Conservation (phyloP, 1,140 invertebrate genomes). For the Sarcophaga bullata region DNA sequence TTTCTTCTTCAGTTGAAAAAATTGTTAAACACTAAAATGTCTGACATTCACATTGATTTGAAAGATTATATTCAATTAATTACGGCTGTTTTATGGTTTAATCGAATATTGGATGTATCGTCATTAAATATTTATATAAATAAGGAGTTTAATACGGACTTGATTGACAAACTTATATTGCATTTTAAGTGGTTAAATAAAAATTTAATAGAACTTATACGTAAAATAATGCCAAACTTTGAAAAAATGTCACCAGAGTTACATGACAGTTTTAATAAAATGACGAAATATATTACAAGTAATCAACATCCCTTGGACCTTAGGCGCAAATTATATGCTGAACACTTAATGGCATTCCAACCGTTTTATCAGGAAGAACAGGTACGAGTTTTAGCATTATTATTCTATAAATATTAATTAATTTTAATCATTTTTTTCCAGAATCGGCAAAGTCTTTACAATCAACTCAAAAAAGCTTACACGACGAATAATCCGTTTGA, state of each 20-base stretch:
- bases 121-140: constrained; percentile 52
- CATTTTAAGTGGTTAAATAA: constrained; percentile 64
- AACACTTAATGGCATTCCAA: constrained; percentile 58
- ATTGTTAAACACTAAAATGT: constrained; percentile 39
- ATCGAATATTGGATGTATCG: constrained; percentile 52
- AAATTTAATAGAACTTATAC: constrained; percentile 48
- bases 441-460: constrained; percentile 33
- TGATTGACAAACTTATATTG: constrained; percentile 61
- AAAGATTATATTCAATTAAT: constrained; percentile 48
- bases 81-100: constrained; percentile 56
- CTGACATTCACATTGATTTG: constrained; percentile 44
- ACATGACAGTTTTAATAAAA: constrained; percentile 32
- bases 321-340: constrained; percentile 57
- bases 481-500: constrained; percentile 37
- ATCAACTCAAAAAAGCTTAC: constrained; percentile 24
- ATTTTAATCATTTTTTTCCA: too few relatives aligned
- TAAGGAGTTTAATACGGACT: constrained; percentile 52
- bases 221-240: constrained; percentile 29
- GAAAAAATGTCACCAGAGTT: constrained; percentile 30
- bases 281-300: constrained; percentile 50
- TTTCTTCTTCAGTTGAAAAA: constrained; percentile 49
- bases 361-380: constrained; percentile 57
- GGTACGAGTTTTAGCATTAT: constrained; percentile 45
- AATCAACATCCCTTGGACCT: constrained; percentile 55
- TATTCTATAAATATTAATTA: too few relatives aligned